phyloP scores from a whole-genome alignment of 1,140 invertebrate genomes.

The Frieseomelitta varia region DNA sequence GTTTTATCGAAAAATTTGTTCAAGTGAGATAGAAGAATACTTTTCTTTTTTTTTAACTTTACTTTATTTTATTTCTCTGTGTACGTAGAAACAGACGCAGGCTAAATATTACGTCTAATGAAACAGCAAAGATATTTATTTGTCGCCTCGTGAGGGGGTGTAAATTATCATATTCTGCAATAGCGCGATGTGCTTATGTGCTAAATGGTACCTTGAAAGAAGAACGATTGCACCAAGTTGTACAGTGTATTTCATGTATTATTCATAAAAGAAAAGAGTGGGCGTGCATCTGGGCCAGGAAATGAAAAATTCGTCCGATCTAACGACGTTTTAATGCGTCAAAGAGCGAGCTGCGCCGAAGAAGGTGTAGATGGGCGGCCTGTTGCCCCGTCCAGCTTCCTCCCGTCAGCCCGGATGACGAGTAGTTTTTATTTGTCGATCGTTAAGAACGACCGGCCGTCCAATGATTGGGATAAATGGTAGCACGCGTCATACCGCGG shows the following conservation, averaged over 20 bases:
- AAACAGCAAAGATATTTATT: background rate
- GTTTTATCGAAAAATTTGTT: too few relatives aligned
- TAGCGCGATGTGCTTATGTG: too few relatives aligned
- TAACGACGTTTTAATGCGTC: slow-evolving; percentile 44
- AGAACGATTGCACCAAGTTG: background rate
- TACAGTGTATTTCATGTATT: background rate
- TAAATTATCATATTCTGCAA: background rate
- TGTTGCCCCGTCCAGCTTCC: slow-evolving; percentile 63
- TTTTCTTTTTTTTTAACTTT: too few relatives aligned
- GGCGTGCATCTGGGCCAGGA: background rate
- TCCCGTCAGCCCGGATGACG: slow-evolving; percentile 73
- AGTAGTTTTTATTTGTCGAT: slow-evolving; percentile 78
- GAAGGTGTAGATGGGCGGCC: slow-evolving; percentile 61
- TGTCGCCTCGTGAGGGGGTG: background rate
- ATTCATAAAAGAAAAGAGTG: background rate
- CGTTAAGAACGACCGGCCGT: slow-evolving; percentile 74
- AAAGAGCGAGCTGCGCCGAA: slow-evolving; percentile 1
- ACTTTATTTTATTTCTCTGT: too few relatives aligned
- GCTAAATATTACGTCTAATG: too few relatives aligned
- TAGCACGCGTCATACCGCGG: slow-evolving; percentile 79
- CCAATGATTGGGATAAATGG: slow-evolving; percentile 81
- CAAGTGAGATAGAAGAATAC: too few relatives aligned
- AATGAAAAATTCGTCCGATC: slow-evolving; percentile 10
- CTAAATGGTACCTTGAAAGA: too few relatives aligned
- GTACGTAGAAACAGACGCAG: too few relatives aligned